Base-by-base conservation (phyloP, 2,797 vertebrate species). In the Ceyx erithaca region DNA sequence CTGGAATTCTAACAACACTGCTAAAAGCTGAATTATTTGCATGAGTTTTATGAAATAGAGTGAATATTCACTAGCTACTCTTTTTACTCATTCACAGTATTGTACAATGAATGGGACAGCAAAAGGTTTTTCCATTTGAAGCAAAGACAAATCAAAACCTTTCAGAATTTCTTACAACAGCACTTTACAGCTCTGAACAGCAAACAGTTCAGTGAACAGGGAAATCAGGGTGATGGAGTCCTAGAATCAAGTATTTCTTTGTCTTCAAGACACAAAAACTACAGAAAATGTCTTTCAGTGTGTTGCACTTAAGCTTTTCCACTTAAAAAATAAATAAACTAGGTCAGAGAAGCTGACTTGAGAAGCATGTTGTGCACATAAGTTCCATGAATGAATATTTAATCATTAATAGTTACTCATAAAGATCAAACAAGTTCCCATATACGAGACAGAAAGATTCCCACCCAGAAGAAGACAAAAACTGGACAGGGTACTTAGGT, bases 11-110 rank as follows among this genome's bases (percentile, higher is more conserved):
- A 70, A 83, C 6, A 0, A 9, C 31, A 51, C 12, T 46, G 13
- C 21, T 75, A n/a, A 75, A 77, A 63, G 51, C 70, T 71, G 72
- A 94, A 35, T 87, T 93, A 90, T 93, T 67, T 45, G 12, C 66
- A 17, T 81, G 55, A 89, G 45, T 59, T 95, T 92, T 94, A 91
- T 52, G 43, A 86, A 97, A 93, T 43, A 49, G 18, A 73, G 77
- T 86, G 89, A 96, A 96, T 96, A 92, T 95, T 95, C 95, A 88
- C 92, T 93, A 96, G 88, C 93, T 93, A 88, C 71, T 95, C 83
- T 90, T 89, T 91, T 94, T 89, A 90, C 37, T 40, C 73, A 95
- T 96, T 95, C 89, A 96, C 95, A 97, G 92, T 95, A 87, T 54
- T 62, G 67, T 63, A 72, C 66, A 92, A 49, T 69, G 48, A 92